phyloP scores from a whole-genome alignment of 92 coral and sea anemone genomes.

The Zoanthus sociatus region DNA sequence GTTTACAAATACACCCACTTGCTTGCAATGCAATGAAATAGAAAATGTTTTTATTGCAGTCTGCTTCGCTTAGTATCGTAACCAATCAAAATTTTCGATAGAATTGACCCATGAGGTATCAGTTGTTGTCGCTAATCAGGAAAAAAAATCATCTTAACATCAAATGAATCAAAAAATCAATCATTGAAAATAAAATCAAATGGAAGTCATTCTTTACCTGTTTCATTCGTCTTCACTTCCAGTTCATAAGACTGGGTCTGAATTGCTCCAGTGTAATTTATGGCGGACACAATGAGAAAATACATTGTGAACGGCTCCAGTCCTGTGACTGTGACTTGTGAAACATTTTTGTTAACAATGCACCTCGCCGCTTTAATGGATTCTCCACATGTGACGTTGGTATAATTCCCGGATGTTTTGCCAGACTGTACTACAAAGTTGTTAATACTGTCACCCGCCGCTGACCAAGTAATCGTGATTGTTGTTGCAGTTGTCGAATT shows the following conservation, averaged over 20 bases:
- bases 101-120: no score
- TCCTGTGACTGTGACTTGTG: conserved; percentile 14
- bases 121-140: no score
- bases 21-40: no score
- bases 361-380: background rate
- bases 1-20: no score
- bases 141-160: no score
- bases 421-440: background rate
- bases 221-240: background rate
- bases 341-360: background rate
- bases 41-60: no score
- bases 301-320: background rate
- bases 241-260: background rate
- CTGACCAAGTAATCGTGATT: background rate
- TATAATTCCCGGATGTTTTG: background rate
- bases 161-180: no score
- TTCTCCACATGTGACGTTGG: background rate
- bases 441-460: background rate
- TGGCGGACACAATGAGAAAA: background rate
- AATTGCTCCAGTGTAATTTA: background rate
- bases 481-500: background rate
- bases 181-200: no score
- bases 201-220: background rate
- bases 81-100: no score
- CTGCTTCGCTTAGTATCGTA: no score